Percentiles rank a stretch among this genome's conserved stretches.
Conservation (phyloP, 2,113 vertebrate species). For the Acrocephalus arundinaceus region DNA sequence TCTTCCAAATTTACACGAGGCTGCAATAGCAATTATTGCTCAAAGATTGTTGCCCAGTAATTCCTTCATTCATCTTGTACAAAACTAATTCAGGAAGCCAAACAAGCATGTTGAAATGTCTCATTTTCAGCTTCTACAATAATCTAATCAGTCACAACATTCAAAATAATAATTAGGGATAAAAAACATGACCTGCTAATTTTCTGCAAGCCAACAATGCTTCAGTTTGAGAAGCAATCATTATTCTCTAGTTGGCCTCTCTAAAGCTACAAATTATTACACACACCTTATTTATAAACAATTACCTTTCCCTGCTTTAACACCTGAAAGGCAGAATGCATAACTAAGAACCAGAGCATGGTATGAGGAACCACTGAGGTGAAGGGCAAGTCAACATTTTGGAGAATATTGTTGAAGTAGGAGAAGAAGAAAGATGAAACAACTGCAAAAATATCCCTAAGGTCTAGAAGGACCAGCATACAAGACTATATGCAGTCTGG, state of each 20-base stretch:
- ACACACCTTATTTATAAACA: neutral
- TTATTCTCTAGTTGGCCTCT: neutral
- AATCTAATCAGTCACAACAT: neutral
- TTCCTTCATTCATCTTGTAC: neutral
- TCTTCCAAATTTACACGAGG: neutral
- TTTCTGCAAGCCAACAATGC: neutral
- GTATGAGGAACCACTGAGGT: neutral
- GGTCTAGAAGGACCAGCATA: neutral
- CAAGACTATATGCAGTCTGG: neutral
- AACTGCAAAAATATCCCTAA: neutral
- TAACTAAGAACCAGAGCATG: neutral
- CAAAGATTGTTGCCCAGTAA: neutral
- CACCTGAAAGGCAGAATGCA: neutral
- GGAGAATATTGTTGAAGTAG: neutral
- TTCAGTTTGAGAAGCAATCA: neutral
- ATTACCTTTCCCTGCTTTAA: neutral
- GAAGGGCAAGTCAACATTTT: neutral
- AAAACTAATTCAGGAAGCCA: neutral
- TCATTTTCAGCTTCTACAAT: neutral
- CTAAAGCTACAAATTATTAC: neutral
- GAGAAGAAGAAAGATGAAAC: neutral
- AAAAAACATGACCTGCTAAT: neutral
- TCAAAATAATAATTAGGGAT: neutral
- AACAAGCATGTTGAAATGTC: neutral
- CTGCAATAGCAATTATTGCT: neutral